Percentiles rank a stretch among this genome's conserved stretches.
Conservation (phyloP, 2,888 invertebrate species). For the Lucinisca nassula region DNA sequence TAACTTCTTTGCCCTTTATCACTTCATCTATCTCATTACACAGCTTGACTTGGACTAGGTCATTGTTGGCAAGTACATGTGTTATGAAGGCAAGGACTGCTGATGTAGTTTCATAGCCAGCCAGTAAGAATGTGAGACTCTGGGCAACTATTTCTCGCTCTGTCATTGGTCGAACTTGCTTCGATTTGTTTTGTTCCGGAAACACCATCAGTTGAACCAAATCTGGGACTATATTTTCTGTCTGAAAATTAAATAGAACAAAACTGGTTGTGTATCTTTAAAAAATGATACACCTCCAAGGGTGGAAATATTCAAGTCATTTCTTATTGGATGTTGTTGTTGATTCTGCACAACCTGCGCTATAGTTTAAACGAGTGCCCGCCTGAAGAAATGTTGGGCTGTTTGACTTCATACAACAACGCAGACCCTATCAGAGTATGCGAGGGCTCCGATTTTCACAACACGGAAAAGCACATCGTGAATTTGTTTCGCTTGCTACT, state of each 20-base stretch:
- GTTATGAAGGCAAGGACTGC: constrained; percentile 88
- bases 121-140: constrained; percentile 88
- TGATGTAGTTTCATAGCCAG: constrained; percentile 90
- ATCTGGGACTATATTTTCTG: constrained; percentile 80
- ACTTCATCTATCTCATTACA: constrained; percentile 87
- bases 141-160: constrained; percentile 85
- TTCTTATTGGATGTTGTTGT: too few relatives aligned
- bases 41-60: constrained; percentile 88
- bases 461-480: too few relatives aligned
- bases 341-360: too few relatives aligned
- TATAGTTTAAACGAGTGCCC: neutral
- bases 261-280: too few relatives aligned
- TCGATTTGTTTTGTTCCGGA: constrained; percentile 52
- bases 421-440: too few relatives aligned
- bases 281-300: too few relatives aligned
- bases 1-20: constrained; percentile 78
- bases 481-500: too few relatives aligned
- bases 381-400: too few relatives aligned
- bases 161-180: constrained; percentile 67
- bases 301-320: too few relatives aligned
- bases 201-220: constrained; percentile 88
- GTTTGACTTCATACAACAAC: too few relatives aligned
- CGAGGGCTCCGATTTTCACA: too few relatives aligned
- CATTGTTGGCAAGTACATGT: constrained; percentile 88
- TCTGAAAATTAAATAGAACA: constrained; percentile 57